Evolutionary conservation across 2,113 vertebrate species (phyloP), one percentile per base, ranked within the genome.

Genomic region (Pardalotus punctatus): DNA sequence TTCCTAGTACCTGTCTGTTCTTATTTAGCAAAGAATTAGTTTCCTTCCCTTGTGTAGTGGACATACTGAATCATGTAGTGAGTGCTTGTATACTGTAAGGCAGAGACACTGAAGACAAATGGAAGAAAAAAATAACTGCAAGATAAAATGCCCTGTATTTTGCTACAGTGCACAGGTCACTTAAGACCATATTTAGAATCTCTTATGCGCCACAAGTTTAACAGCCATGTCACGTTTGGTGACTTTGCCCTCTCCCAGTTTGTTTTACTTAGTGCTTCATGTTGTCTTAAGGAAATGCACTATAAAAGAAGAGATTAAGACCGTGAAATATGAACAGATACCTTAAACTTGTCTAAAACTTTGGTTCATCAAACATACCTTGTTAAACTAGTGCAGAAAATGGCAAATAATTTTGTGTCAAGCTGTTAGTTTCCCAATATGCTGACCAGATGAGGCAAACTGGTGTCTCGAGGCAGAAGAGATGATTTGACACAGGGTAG

Each of bases 161-260:
- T 81, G n/a, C 38, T 6, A 11, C 27, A 61, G 17, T 19, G 11
- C 22, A 7, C 18, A 29, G 16, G 15, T 67, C 8, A 20, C 9
- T 60, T 81, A 15, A 69, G 48, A 51, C 18, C 6, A 1, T 42
- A 5, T 47, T 69, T 56, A 80, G 51, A 81, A 62, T 9, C 3
- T 65, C 5, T 53, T 77, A 6, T 0, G 6, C 0, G 2, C 29
- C 27, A 51, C 14, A 9, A 29, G 19, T 15, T 51, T 57, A 35
- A 51, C 25, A 73, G 14, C 29, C 2, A 28, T 47, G 9, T 4
- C 1, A 1, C 0, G 1, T 74, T 31, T 53, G 17, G 6, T 84
- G 48, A 51, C 14, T 65, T 51, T 14, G 6, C 14, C 58, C 6
- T 3, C 7, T 57, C 10, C 2, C 5, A 24, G 10, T 72, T 92